A percentile compares a stretch with the other conserved stretches of the same genome.
These are phyloP conservation scores for Heliangelus exortis DNA, from an alignment of 2,797 vertebrate genomes.

Conservation along the genomic window DNA sequence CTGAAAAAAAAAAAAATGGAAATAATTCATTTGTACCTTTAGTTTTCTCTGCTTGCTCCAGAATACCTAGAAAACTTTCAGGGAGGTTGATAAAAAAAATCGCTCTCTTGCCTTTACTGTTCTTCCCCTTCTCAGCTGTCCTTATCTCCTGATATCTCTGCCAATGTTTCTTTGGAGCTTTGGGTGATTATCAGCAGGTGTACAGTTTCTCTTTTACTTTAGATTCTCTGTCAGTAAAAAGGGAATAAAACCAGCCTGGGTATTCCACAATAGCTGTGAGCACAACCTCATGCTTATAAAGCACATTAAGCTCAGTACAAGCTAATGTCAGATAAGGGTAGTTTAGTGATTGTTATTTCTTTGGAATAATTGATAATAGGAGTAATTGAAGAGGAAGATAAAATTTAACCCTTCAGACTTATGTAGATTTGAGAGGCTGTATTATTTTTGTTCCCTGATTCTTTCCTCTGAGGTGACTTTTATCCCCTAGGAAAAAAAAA, in stretches of 20 bases:
- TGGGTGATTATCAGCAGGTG: background rate
- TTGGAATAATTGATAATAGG: conserved; percentile 2
- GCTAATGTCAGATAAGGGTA: background rate
- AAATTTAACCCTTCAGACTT: background rate
- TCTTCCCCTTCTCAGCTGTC: background rate
- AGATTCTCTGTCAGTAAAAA: background rate
- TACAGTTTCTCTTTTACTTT: background rate
- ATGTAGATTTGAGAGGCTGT: background rate
- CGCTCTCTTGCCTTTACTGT: background rate
- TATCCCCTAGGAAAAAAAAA: background rate
- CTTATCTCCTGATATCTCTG: background rate
- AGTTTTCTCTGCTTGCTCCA: background rate
- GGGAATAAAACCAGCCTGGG: background rate
- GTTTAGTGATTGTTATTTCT: conserved; percentile 1
- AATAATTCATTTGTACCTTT: no score
- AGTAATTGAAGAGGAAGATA: background rate
- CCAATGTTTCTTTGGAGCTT: background rate
- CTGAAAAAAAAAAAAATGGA: background rate
- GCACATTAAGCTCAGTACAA: background rate
- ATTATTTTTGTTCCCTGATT: background rate
- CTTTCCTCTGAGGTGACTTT: background rate
- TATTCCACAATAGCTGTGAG: background rate
- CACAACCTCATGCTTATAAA: background rate
- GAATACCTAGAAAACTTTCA: rapidly evolving
- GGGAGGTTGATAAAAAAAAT: background rate